These are phyloP conservation scores for Babyrousa celebensis DNA, from an alignment of 2,797 vertebrate genomes.

Conservation along the genomic window DNA sequence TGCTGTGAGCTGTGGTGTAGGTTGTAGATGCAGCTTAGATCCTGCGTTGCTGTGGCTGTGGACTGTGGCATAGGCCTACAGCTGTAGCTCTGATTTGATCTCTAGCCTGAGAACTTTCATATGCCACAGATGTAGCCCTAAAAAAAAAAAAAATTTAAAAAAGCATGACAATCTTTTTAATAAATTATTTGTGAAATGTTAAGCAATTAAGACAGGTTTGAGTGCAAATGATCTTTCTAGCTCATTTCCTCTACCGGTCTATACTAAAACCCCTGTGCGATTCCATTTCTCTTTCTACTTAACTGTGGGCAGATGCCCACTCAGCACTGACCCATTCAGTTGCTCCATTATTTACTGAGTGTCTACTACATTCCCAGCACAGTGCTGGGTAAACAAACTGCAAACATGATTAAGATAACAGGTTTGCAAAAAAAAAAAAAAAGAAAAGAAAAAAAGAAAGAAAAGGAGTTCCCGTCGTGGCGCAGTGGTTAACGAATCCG, in stretches of 20 bases:
- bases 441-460: too few species aligned
- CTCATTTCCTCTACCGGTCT: background rate
- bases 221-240: background rate
- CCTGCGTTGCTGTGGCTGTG: too few species aligned
- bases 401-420: background rate
- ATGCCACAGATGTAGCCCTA: too few species aligned
- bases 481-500: too few species aligned
- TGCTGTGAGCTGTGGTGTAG: too few species aligned
- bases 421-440: too few species aligned
- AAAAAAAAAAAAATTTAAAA: background rate
- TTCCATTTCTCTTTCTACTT: background rate
- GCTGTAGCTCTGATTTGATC: too few species aligned
- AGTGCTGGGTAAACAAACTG: background rate
- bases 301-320: background rate
- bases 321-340: background rate
- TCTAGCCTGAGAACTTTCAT: too few species aligned
- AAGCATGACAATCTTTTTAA: background rate
- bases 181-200: background rate
- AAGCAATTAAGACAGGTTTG: background rate
- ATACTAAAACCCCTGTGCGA: background rate
- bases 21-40: too few species aligned
- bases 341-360: background rate
- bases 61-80: too few species aligned
- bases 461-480: too few species aligned
- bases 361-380: background rate